phyloP scores from a whole-genome alignment of 2,888 invertebrate genomes.

The Mythimna vitellina region DNA sequence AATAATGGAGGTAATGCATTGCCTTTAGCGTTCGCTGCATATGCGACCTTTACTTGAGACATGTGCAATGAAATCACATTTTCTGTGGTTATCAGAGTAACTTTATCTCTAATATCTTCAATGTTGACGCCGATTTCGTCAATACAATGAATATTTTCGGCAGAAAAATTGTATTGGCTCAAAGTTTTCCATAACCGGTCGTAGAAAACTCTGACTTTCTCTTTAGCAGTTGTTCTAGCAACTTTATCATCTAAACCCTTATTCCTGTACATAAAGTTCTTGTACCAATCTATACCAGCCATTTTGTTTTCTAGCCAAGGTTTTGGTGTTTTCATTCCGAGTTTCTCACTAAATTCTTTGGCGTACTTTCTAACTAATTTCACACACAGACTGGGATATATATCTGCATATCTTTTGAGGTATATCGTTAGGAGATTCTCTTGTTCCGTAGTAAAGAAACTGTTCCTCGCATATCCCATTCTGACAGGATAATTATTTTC shows the following conservation, averaged over 20 bases:
- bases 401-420: not conserved
- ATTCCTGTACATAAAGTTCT: slow-evolving; percentile 17
- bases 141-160: slow-evolving; percentile 3
- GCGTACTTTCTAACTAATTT: slow-evolving; percentile 8
- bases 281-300: slow-evolving; percentile 25
- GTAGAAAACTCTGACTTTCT: slow-evolving; percentile 19
- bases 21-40: slow-evolving; percentile 17
- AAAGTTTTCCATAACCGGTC: slow-evolving; percentile 16
- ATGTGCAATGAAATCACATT: slow-evolving; percentile 7
- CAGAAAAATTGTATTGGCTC: not conserved
- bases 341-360: not conserved
- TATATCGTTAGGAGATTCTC: not conserved
- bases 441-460: slow-evolving; percentile 2
- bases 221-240: not conserved
- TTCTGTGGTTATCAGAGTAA: slow-evolving; percentile 7
- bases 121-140: slow-evolving; percentile 15
- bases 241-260: not conserved
- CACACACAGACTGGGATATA: slow-evolving; percentile 5
- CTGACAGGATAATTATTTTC: not conserved
- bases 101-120: slow-evolving; percentile 19
- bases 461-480: not conserved
- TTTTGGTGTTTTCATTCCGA: slow-evolving; percentile 3
- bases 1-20: slow-evolving; percentile 1
- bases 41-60: not conserved
- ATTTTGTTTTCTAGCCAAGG: not conserved